Conservation (phyloP, 2,113 vertebrate genomes). For the Misgurnus anguillicaudatus region DNA sequence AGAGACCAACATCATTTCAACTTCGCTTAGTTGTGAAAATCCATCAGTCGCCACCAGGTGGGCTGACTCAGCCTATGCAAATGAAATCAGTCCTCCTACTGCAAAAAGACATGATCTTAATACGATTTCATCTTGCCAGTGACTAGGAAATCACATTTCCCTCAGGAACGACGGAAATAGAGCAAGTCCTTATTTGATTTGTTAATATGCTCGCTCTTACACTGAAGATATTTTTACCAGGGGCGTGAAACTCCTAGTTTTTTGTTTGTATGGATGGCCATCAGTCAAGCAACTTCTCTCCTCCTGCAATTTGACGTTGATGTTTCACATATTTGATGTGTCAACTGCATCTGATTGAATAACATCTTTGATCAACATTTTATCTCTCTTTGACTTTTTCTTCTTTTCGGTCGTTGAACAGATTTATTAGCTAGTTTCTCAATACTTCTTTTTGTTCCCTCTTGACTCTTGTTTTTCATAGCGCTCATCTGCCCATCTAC, state of each 20-base stretch:
- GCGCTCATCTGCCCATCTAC: constrained; percentile 26
- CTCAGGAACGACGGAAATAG: constrained; percentile 33
- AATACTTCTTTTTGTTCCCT: constrained; percentile 2
- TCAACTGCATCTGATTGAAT: constrained; percentile 47
- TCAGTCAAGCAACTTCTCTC: not conserved
- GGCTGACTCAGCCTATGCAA: constrained; percentile 50
- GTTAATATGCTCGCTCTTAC: constrained; percentile 1
- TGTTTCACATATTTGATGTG: constrained; percentile 32
- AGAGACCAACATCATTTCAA: constrained; percentile 5
- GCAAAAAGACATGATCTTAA: constrained; percentile 51
- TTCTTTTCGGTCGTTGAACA: not conserved
- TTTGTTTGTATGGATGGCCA: constrained; percentile 10
- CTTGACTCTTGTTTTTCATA: constrained; percentile 2
- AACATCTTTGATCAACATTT: constrained; percentile 41
- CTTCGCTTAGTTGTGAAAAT: constrained; percentile 1
- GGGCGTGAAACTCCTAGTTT: not conserved
- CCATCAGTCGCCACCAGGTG: constrained; percentile 55
- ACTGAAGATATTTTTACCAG: no score
- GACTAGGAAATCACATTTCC: constrained; percentile 47
- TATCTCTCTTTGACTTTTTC: not conserved
- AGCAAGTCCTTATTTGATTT: constrained; percentile 8
- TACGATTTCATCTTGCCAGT: constrained; percentile 48
- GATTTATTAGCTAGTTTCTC: not conserved
- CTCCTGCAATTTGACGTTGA: not conserved
- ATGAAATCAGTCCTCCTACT: constrained; percentile 50